Percentiles rank a stretch among this genome's conserved stretches.
Conservation (phyloP, 2,113 vertebrate genomes). For the Sceloporus undulatus region DNA sequence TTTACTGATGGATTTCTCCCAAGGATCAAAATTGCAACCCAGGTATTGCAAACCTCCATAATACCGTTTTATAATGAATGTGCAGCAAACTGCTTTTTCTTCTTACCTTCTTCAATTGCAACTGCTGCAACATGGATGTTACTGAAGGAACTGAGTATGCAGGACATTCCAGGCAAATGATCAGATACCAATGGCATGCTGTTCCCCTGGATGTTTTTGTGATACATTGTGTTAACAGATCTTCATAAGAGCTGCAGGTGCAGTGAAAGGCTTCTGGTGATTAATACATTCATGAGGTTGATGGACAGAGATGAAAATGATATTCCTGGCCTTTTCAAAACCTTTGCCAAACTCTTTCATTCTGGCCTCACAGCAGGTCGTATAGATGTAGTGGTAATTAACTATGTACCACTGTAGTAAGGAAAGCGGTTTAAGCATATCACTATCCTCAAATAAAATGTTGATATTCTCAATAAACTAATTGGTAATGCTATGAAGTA, state of each 20-base stretch:
- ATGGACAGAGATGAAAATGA: constrained; percentile 22
- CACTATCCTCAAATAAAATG: neutral
- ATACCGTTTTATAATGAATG: neutral
- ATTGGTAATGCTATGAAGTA: neutral
- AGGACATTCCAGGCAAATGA: neutral
- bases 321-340: constrained; percentile 16
- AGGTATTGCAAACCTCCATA: neutral
- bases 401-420: neutral
- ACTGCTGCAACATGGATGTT: neutral
- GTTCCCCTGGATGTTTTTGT: neutral
- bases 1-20: neutral
- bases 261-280: neutral
- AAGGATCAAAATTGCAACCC: no score
- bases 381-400: constrained; percentile 14
- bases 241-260: neutral
- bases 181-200: neutral
- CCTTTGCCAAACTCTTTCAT: constrained; percentile 1
- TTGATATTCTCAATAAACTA: neutral
- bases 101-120: neutral
- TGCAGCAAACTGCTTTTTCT: neutral
- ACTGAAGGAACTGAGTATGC: neutral
- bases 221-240: neutral
- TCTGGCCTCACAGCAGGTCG: neutral
- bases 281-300: constrained; percentile 7
- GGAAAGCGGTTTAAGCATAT: neutral